Conservation (phyloP, 2,113 vertebrate species). For the Prinia subflava region DNA sequence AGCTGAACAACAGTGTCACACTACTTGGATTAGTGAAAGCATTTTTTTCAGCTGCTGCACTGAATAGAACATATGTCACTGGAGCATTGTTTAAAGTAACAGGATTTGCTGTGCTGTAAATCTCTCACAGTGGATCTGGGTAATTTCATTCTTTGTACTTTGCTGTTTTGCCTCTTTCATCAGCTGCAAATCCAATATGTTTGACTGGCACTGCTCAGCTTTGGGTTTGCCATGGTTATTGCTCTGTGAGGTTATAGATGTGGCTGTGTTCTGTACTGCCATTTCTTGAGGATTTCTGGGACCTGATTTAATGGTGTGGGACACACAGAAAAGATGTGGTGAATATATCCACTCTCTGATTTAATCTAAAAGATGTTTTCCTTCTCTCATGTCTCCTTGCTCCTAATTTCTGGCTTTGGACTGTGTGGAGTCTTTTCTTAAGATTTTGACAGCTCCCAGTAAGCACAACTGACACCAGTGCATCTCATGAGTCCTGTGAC, state of each 20-base stretch:
- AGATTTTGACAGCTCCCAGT: not conserved
- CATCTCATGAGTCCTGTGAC: not conserved
- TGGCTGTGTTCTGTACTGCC: not conserved
- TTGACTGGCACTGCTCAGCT: not conserved
- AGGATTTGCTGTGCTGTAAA: slow-evolving; percentile 5
- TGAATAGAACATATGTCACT: not conserved
- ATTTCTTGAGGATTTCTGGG: not conserved
- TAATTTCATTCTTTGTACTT: not conserved
- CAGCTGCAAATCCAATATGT: not conserved
- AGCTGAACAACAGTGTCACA: not conserved
- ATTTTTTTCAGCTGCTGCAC: not conserved
- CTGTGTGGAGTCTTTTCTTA: not conserved
- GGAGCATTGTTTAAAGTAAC: not conserved
- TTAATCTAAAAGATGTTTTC: not conserved
- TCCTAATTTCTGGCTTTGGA: not conserved
- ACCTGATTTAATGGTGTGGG: not conserved
- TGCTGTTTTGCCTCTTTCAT: not conserved
- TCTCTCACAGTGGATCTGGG: not conserved
- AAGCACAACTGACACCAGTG: not conserved
- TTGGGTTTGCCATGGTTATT: not conserved
- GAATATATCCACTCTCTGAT: not conserved
- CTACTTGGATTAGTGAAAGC: not conserved
- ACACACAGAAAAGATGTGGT: not conserved
- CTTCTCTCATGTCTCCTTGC: not conserved
- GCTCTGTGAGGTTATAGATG: not conserved